phyloP scores from a whole-genome alignment of 2,888 invertebrate species.

The Eupithecia centaureata region DNA sequence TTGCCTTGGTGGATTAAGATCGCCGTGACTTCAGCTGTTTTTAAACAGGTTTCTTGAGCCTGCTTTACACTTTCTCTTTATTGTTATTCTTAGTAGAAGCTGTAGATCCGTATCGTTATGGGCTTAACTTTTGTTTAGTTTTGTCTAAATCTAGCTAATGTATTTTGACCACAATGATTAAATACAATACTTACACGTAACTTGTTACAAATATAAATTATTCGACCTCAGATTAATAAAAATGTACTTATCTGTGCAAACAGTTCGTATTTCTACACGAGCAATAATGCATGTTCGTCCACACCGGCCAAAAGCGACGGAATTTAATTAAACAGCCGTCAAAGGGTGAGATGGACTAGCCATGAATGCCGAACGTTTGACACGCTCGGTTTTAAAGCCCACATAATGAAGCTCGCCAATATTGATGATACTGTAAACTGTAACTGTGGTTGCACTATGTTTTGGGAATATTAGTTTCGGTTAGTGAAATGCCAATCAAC shows the following conservation, averaged over 20 bases:
- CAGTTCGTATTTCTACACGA: neutral
- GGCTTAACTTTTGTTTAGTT: too few relatives aligned
- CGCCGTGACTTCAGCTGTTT: neutral
- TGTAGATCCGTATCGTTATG: too few relatives aligned
- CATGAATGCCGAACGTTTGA: constrained; percentile 42
- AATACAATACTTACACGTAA: neutral
- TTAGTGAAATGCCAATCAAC: neutral
- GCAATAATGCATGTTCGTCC: constrained; percentile 2
- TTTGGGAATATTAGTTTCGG: neutral
- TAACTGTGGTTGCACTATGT: neutral
- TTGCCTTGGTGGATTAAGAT: neutral
- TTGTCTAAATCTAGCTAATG: neutral
- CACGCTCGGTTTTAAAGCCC: constrained; percentile 20
- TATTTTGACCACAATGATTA: neutral
- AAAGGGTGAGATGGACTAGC: constrained; percentile 40
- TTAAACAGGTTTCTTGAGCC: neutral
- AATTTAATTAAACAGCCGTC: constrained; percentile 57
- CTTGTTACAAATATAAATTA: neutral
- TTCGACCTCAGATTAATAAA: neutral
- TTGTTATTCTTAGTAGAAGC: too few relatives aligned
- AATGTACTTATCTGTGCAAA: neutral
- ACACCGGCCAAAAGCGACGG: constrained; percentile 16
- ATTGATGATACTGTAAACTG: constrained; percentile 9
- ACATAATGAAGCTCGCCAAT: constrained; percentile 9
- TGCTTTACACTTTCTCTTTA: neutral